Conservation (phyloP, 2,113 vertebrate genomes). For the Mobula birostris region DNA sequence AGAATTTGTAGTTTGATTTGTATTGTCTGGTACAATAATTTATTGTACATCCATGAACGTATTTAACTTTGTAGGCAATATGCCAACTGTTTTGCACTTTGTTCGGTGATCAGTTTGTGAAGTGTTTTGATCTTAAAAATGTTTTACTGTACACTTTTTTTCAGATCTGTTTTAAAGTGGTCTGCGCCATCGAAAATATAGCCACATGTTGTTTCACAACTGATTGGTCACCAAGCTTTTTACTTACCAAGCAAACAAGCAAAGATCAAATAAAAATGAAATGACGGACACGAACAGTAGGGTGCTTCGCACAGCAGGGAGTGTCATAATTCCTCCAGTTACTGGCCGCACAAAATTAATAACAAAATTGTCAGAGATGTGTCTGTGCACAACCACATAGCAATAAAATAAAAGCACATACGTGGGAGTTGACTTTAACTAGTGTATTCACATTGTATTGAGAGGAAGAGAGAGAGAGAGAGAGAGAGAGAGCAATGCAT, state of each 20-base stretch:
- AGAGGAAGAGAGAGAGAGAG: too few species aligned
- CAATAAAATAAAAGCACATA: too few species aligned
- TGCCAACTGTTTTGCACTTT: slow-evolving; percentile 34
- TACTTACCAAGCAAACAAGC: not conserved
- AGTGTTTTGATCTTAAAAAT: slow-evolving; percentile 36
- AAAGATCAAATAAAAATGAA: not conserved
- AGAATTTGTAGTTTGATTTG: slow-evolving; percentile 34
- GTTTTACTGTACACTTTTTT: slow-evolving; percentile 9
- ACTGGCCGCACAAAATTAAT: not conserved
- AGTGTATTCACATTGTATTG: too few species aligned
- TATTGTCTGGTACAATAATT: slow-evolving; percentile 28
- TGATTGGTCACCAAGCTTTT: not conserved
- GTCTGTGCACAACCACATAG: too few species aligned
- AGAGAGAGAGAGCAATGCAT: too few species aligned
- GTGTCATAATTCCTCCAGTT: not conserved
- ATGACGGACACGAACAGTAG: not conserved
- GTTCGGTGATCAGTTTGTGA: slow-evolving; percentile 22
- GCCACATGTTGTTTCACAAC: slow-evolving; percentile 19
- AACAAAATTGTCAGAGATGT: not conserved
- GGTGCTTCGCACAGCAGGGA: not conserved
- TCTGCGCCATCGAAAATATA: not conserved
- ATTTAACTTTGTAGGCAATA: slow-evolving; percentile 25
- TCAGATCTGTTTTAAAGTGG: slow-evolving; percentile 25
- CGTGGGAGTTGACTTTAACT: too few species aligned
- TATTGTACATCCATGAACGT: slow-evolving; percentile 20